Conservation (phyloP, 2,888 invertebrate species). For the Nemurella pictetii region DNA sequence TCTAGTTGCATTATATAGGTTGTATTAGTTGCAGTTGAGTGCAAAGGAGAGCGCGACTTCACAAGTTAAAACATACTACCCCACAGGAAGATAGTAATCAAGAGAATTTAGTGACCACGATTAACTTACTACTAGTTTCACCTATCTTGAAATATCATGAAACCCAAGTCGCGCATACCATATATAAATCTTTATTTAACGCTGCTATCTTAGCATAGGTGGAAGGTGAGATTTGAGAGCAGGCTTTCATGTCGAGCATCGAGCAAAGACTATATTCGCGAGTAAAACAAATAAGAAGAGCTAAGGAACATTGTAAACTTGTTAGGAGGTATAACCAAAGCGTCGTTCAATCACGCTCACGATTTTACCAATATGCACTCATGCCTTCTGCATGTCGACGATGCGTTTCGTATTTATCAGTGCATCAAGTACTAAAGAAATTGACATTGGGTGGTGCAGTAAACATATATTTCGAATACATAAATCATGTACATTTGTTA, state of each 20-base stretch:
- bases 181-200: not conserved
- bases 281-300: not conserved
- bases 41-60: not conserved
- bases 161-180: not conserved
- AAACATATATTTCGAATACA: no score
- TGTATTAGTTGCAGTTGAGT: not conserved
- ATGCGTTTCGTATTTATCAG: no score
- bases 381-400: no score
- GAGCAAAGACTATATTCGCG: not conserved
- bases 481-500: no score
- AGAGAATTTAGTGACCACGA: constrained; percentile 32
- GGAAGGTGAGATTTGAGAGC: not conserved
- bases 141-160: not conserved
- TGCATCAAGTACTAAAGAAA: no score
- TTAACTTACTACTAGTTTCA: not conserved
- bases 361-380: no score
- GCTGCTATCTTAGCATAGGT: not conserved
- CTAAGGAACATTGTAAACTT: not conserved
- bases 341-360: not conserved
- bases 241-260: not conserved
- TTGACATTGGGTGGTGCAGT: no score
- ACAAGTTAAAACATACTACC: constrained; percentile 22
- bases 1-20: not conserved
- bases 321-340: not conserved
- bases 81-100: constrained; percentile 36